Conservation (phyloP, 2,888 invertebrate genomes). For the Zygothrica quintamaculata region DNA sequence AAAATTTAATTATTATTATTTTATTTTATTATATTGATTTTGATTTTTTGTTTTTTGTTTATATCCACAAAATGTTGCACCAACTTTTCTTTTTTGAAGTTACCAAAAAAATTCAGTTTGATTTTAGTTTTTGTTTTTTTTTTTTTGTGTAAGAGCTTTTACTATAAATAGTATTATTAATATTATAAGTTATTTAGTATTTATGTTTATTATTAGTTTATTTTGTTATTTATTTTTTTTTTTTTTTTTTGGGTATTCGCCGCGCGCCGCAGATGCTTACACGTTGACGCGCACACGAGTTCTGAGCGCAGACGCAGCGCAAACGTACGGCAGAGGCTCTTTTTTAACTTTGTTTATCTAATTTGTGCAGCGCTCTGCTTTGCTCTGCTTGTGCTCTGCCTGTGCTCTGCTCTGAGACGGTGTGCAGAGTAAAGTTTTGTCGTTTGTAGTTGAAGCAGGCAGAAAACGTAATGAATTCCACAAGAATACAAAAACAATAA, state of each 20-base stretch:
- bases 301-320: slow-evolving; percentile 80
- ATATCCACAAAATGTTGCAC: slow-evolving; percentile 38
- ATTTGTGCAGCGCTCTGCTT: slow-evolving; percentile 34
- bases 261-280: slow-evolving; percentile 74
- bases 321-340: slow-evolving; percentile 75
- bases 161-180: slow-evolving; percentile 30
- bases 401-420: slow-evolving; percentile 26
- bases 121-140: slow-evolving; percentile 3
- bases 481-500: slow-evolving; percentile 15
- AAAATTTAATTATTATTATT: slow-evolving; percentile 9
- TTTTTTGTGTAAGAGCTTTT: slow-evolving; percentile 19
- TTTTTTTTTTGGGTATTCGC: slow-evolving; percentile 25
- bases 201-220: too few species aligned
- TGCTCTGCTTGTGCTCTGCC: slow-evolving; percentile 26
- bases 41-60: slow-evolving; percentile 16
- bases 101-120: slow-evolving; percentile 14
- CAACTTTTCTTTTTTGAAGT: slow-evolving; percentile 43
- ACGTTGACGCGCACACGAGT: slow-evolving; percentile 81
- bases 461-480: slow-evolving; percentile 39
- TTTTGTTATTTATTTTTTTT: too few species aligned
- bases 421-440: slow-evolving; percentile 3
- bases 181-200: too few species aligned
- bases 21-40: slow-evolving; percentile 17
- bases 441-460: slow-evolving; percentile 7
- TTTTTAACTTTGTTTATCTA: slow-evolving; percentile 41